Evolutionary conservation across 2,888 invertebrate species (phyloP), one percentile per base, ranked within the genome.

Genomic region (Anthophora plumipes): DNA sequence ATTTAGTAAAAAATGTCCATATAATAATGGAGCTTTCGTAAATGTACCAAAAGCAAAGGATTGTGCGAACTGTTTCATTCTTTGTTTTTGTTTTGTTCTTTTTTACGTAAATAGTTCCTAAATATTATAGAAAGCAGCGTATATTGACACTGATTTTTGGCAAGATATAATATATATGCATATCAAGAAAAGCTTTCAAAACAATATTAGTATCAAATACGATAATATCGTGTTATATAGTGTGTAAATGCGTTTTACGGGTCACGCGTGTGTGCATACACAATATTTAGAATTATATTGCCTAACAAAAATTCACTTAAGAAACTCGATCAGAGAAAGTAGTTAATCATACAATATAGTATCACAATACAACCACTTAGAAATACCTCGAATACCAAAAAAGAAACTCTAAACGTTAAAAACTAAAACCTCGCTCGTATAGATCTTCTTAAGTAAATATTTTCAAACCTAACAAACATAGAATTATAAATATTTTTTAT

Each of bases 161-260:
- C 86, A 85, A 85, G 83, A 78, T 85, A 63, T 67, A 80, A 31
- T 85, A 70, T 84, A 74, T 84, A 76, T 73, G 76, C 77, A 41
- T 87, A 83, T 86, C 82, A 87, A 88, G 83, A 88, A 87, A 87
- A 88, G 86, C 86, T 55, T 67, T 86, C 81, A 68, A 88, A 88
- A 88, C 66, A 87, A 87, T 83, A 88, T 87, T 74, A 50, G 77
- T 87, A 87, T 87, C 88, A 87, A 87, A 87, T 77, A 81, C 68
- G 76, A 83, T 79, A 77, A 63, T 82, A 82, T 84, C 61, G 82
- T 77, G 57, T 82, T 73, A 71, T 55, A 71, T 70, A 85, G 59
- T 81, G 79, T 77, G 75, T 79, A 83, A 85, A 82, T 81, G 83
- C 80, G 77, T 77, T 61, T 72, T 77, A 68, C 55, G 64, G 57